phyloP scores from a whole-genome alignment of 2,113 vertebrate genomes.

The Osmerus mordax region DNA sequence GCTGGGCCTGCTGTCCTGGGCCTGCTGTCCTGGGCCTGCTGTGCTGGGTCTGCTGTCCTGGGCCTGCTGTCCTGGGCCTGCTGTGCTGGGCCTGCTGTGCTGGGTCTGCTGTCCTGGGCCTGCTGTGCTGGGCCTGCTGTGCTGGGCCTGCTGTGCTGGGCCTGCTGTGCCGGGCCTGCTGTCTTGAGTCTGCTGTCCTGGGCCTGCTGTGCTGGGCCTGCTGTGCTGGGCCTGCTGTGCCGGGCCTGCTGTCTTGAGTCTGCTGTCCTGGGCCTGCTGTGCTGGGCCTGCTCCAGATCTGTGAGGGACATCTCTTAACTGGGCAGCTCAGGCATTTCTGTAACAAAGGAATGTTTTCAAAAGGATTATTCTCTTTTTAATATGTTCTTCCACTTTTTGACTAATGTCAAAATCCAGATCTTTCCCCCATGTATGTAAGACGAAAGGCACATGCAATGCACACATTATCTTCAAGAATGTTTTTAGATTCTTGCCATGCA shows the following conservation, averaged over 20 bases:
- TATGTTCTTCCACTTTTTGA: too few species aligned
- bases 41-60: too few species aligned
- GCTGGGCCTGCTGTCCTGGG: too few species aligned
- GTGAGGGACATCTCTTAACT: not conserved
- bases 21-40: constrained; percentile 8
- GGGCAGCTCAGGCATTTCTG: constrained; percentile 15
- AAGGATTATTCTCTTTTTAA: too few species aligned
- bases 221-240: constrained; percentile 31
- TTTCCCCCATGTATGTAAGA: too few species aligned
- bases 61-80: too few species aligned
- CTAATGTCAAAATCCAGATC: too few species aligned
- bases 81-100: too few species aligned
- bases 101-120: too few species aligned
- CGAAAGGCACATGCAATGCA: not conserved
- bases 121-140: too few species aligned
- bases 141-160: constrained; percentile 30
- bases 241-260: not conserved
- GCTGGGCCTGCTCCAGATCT: not conserved
- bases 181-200: constrained; percentile 30
- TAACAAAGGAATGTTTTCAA: too few species aligned
- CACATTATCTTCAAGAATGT: constrained; percentile 24
- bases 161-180: not conserved
- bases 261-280: not conserved
- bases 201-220: not conserved
- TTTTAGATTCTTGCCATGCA: constrained; percentile 37